Conservation (phyloP, 2,888 invertebrate species). For the Eugnorisma glareosa region DNA sequence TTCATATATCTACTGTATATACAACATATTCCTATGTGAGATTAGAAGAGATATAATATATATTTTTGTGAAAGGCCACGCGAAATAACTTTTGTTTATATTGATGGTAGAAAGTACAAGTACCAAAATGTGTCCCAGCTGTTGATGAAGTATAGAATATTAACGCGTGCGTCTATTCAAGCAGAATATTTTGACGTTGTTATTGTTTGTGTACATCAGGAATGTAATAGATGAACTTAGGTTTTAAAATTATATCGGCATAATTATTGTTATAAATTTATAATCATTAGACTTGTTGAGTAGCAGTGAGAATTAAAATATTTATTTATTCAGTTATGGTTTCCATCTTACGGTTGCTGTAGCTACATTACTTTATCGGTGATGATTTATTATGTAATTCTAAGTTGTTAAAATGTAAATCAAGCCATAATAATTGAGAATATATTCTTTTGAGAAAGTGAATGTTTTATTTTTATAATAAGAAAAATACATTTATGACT, state of each 20-base stretch:
- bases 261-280: slow-evolving; percentile 89
- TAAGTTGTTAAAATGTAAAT: slow-evolving; percentile 91
- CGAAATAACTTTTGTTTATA: slow-evolving; percentile 66
- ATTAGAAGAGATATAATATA: slow-evolving; percentile 77
- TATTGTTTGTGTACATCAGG: slow-evolving; percentile 82
- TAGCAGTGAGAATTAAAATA: slow-evolving; percentile 88
- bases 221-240: slow-evolving; percentile 77
- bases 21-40: slow-evolving; percentile 78
- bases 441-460: slow-evolving; percentile 89
- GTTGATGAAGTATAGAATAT: slow-evolving; percentile 53
- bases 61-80: slow-evolving; percentile 78
- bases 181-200: slow-evolving; percentile 78
- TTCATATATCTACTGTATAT: slow-evolving; percentile 74
- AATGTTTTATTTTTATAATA: slow-evolving; percentile 63
- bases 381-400: slow-evolving; percentile 90
- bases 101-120: slow-evolving; percentile 62
- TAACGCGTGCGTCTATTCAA: slow-evolving; percentile 70
- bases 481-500: slow-evolving; percentile 16
- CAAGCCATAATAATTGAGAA: slow-evolving; percentile 91
- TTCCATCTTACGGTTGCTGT: slow-evolving; percentile 86
- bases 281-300: slow-evolving; percentile 89
- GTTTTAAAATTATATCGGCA: slow-evolving; percentile 85
- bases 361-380: slow-evolving; percentile 89
- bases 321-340: slow-evolving; percentile 88
- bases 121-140: slow-evolving; percentile 62